A percentile compares a stretch with the other conserved stretches of the same genome.
phyloP scores from a whole-genome alignment of 2,113 vertebrate genomes.

The Megalops atlanticus region DNA sequence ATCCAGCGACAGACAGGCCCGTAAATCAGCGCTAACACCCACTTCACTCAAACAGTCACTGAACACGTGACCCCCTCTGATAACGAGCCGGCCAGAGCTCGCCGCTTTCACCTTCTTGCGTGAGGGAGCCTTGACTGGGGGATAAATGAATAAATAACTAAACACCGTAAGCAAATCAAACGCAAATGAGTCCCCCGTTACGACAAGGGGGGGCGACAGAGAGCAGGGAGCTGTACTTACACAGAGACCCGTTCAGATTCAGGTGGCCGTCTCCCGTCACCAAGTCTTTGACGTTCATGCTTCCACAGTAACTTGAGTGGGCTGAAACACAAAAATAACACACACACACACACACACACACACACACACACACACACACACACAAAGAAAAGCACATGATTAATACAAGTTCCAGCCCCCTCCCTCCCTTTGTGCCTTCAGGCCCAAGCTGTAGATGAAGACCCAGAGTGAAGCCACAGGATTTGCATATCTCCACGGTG shows the following conservation, averaged over 20 bases:
- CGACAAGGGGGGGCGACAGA: no score
- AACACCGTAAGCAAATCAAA: no score
- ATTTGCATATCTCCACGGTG: conserved; percentile 31
- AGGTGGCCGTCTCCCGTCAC: conserved; percentile 75
- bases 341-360: no score
- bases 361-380: no score
- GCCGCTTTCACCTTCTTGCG: no score
- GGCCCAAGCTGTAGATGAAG: neutral
- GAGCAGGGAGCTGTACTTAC: conserved; percentile 71
- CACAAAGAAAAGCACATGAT: neutral
- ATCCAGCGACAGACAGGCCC: neutral
- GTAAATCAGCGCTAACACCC: neutral
- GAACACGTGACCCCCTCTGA: neutral
- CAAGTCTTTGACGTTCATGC: conserved; percentile 77
- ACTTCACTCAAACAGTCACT: neutral
- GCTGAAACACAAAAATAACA: no score
- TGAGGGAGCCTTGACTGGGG: no score
- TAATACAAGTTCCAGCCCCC: neutral
- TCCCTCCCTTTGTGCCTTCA: neutral
- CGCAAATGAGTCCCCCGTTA: no score
- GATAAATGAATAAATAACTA: no score
- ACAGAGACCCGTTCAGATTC: conserved; percentile 76
- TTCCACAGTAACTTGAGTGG: conserved; percentile 77
- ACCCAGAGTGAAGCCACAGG: neutral
- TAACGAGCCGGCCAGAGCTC: neutral